Conservation (phyloP, 2,797 vertebrate species). For the Spinibarbus caldwelli region DNA sequence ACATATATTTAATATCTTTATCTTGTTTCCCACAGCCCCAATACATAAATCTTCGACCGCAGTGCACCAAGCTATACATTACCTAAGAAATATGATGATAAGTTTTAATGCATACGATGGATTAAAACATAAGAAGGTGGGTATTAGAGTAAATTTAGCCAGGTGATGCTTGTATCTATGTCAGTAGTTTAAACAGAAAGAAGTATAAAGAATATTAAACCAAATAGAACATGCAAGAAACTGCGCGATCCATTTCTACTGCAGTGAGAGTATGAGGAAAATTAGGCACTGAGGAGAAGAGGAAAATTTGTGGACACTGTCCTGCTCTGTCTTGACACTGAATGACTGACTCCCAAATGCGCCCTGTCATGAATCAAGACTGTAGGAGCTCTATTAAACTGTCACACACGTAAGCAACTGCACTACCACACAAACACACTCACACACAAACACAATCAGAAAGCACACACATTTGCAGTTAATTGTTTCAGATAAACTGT, state of each 20-base stretch:
- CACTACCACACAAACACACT: slow-evolving; percentile 15
- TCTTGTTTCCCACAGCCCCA: background rate
- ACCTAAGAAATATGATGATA: background rate
- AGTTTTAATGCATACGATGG: background rate
- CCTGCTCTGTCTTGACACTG: slow-evolving; percentile 62
- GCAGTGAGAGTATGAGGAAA: background rate
- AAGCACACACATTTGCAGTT: slow-evolving; percentile 12
- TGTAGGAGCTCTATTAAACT: slow-evolving; percentile 58
- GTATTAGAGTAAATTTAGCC: slow-evolving; percentile 11
- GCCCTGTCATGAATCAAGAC: slow-evolving; percentile 70
- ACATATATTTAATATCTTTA: slow-evolving; percentile 5
- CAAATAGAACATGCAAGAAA: background rate
- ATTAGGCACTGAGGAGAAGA: background rate
- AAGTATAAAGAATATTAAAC: slow-evolving; percentile 17
- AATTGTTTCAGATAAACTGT: slow-evolving; percentile 23
- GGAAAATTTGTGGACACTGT: slow-evolving; percentile 44
- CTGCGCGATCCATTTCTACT: background rate
- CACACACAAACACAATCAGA: slow-evolving; percentile 11
- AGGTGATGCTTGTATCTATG: slow-evolving; percentile 3
- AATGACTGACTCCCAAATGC: slow-evolving; percentile 72
- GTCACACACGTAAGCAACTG: slow-evolving; percentile 46
- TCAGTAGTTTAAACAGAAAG: background rate
- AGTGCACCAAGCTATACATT: background rate
- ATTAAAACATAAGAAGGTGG: too few species aligned
- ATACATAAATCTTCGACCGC: background rate